Conservation (phyloP, 2,888 invertebrate genomes). For the Tetragonisca angustula region DNA sequence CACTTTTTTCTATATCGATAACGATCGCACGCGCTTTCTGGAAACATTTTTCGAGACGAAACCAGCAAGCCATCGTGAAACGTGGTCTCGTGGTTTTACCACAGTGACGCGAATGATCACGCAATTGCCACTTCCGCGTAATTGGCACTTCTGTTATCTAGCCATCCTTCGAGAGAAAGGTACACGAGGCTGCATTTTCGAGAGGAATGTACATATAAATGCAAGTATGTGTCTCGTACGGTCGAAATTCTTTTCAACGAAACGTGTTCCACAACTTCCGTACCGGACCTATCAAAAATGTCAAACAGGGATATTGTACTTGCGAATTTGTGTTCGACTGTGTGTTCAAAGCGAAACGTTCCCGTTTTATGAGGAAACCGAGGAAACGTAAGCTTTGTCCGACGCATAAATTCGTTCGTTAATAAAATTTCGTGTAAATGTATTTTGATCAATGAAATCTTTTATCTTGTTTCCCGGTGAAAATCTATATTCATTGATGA, state of each 20-base stretch:
- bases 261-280: not conserved
- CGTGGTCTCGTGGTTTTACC: slow-evolving; percentile 4
- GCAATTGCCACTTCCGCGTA: slow-evolving; percentile 52
- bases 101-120: slow-evolving; percentile 31
- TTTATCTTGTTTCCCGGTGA: not conserved
- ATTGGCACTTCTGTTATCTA: slow-evolving; percentile 54
- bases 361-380: not conserved
- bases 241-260: slow-evolving; percentile 14
- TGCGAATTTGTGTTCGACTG: not conserved
- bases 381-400: not conserved
- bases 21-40: not conserved
- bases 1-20: not conserved
- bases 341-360: not conserved
- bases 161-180: slow-evolving; percentile 35
- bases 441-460: not conserved
- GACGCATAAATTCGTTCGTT: not conserved
- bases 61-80: not conserved
- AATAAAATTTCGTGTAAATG: not conserved
- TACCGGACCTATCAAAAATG: no score
- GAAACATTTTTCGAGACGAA: not conserved
- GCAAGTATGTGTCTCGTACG: not conserved
- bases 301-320: not conserved
- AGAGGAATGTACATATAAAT: slow-evolving; percentile 28
- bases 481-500: no score
- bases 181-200: slow-evolving; percentile 26